Evolutionary conservation across 2,797 vertebrate species (phyloP).

Genomic region (Coendou prehensilis): DNA sequence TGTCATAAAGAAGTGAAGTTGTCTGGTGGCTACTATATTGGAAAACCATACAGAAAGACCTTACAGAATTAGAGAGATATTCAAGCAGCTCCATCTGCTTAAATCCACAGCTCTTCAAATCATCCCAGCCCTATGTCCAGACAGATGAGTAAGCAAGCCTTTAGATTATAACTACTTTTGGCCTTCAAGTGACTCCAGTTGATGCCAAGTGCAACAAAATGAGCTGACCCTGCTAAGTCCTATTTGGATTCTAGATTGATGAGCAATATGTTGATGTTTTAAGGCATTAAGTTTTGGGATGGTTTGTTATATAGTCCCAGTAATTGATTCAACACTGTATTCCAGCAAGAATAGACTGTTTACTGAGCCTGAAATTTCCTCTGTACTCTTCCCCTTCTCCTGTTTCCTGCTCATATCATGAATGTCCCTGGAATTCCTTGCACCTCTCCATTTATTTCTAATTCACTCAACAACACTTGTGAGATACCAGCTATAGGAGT

Average conservation of each 20-base stretch:
- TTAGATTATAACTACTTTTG: background rate
- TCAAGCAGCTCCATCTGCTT: background rate
- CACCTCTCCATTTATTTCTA: background rate
- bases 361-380: background rate
- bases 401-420: background rate
- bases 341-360: background rate
- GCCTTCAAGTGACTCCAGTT: background rate
- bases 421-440: background rate
- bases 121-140: background rate
- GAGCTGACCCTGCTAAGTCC: background rate
- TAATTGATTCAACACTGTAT: background rate
- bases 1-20: background rate
- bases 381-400: background rate
- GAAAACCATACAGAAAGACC: background rate
- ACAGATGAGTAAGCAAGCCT: background rate
- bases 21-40: background rate
- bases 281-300: background rate
- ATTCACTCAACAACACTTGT: background rate
- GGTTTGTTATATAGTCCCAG: background rate
- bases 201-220: background rate
- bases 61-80: background rate
- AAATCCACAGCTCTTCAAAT: background rate
- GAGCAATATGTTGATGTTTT: background rate
- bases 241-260: constrained; percentile 1
- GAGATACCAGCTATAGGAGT: background rate